These are phyloP conservation scores for Miniopterus natalensis DNA, from an alignment of 2,113 vertebrate genomes.

Conservation along the genomic window DNA sequence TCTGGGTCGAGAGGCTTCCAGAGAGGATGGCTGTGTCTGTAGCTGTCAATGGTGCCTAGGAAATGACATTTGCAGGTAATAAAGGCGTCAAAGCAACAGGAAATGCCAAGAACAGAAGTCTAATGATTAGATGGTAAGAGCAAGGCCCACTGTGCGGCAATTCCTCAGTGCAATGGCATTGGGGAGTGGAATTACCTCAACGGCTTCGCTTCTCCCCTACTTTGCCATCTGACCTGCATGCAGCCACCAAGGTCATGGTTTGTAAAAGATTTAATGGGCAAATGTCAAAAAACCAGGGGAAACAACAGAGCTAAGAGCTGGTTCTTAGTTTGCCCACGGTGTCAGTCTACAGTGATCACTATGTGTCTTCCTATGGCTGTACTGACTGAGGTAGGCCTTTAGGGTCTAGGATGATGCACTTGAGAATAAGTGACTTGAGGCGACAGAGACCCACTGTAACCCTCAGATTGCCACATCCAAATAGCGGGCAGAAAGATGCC, in stretches of 20 bases:
- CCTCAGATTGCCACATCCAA: background rate
- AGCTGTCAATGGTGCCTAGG: constrained; percentile 96
- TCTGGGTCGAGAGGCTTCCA: constrained; percentile 98
- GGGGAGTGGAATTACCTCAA: rapidly evolving
- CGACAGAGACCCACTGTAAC: background rate
- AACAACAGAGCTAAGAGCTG: background rate
- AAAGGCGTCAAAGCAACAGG: background rate
- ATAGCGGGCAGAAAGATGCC: background rate
- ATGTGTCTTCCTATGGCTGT: rapidly evolving
- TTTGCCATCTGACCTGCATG: background rate
- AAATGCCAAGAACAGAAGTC: background rate
- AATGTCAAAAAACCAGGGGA: background rate
- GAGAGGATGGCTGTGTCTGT: constrained; percentile 97
- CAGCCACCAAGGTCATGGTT: background rate
- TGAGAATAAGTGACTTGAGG: background rate
- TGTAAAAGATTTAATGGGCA: background rate
- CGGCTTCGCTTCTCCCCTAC: rapidly evolving
- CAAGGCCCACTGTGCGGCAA: rapidly evolving
- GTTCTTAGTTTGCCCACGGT: background rate
- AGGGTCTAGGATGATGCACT: rapidly evolving
- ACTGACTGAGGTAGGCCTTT: too few relatives aligned
- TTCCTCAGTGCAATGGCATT: rapidly evolving
- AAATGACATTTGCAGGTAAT: background rate
- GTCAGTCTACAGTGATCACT: background rate
- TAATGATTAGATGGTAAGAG: background rate